Conservation (phyloP, 2,797 vertebrate species). For the Loris lydekkerianus region DNA sequence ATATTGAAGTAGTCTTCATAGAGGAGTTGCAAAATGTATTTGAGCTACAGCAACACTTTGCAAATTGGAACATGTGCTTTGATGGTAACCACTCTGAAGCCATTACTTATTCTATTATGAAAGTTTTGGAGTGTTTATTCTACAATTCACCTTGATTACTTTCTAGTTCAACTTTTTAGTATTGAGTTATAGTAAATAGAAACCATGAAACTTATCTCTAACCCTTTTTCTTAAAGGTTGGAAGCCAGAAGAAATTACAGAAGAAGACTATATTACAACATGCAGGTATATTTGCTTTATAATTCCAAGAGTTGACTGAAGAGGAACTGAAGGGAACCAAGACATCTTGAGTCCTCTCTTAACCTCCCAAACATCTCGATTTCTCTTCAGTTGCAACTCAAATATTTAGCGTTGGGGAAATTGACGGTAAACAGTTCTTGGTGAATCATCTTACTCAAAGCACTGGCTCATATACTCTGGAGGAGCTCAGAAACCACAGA, state of each 20-base stretch:
- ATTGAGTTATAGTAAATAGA: constrained; percentile 38
- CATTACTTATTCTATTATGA: background rate
- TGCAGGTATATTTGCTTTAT: constrained; percentile 67
- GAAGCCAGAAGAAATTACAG: constrained; percentile 32
- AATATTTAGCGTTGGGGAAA: constrained; percentile 60
- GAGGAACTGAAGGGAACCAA: background rate
- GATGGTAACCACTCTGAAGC: background rate
- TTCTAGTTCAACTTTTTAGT: constrained; percentile 36
- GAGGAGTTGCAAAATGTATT: background rate
- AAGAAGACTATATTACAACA: constrained; percentile 65
- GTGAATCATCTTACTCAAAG: background rate
- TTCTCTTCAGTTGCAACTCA: constrained; percentile 52
- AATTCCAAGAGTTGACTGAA: constrained; percentile 44
- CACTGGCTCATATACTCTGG: background rate
- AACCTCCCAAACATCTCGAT: constrained; percentile 3
- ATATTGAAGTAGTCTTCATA: background rate
- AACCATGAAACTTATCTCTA: constrained; percentile 11
- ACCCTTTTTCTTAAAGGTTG: background rate
- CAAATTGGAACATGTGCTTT: background rate
- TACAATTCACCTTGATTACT: background rate
- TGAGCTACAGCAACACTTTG: background rate
- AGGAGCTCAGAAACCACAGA: background rate
- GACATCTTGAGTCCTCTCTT: constrained; percentile 17
- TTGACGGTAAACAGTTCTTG: constrained; percentile 6
- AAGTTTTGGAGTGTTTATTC: constrained; percentile 26